Conservation (phyloP, 2,888 invertebrate genomes). For the Epirrhoe alternata region DNA sequence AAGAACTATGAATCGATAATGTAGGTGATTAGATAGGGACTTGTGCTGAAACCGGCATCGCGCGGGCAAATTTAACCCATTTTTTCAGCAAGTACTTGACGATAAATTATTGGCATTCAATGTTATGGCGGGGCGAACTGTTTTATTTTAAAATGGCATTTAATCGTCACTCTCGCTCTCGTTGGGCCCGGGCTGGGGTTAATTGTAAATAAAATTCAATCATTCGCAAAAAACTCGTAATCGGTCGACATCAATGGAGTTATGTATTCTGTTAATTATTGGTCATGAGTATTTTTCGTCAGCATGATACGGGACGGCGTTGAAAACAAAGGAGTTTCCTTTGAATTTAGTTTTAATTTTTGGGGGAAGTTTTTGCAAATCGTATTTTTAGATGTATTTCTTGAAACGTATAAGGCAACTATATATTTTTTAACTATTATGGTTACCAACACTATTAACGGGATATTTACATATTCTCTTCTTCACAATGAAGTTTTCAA, state of each 20-base stretch:
- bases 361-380: too few relatives aligned
- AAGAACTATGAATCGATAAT: conserved; percentile 15
- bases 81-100: conserved; percentile 42
- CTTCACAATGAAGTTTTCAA: too few relatives aligned
- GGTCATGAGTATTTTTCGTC: conserved; percentile 45
- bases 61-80: conserved; percentile 5
- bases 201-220: conserved; percentile 85
- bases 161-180: conserved; percentile 83
- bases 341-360: neutral
- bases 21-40: conserved; percentile 12
- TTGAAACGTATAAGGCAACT: too few relatives aligned
- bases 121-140: conserved; percentile 72
- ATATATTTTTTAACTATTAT: too few relatives aligned
- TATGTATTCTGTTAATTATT: conserved; percentile 58
- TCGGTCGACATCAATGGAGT: conserved; percentile 79
- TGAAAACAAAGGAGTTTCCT: neutral
- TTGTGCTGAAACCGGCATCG: conserved; percentile 7
- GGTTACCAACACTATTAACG: too few relatives aligned
- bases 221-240: conserved; percentile 82
- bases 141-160: conserved; percentile 85
- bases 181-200: conserved; percentile 70
- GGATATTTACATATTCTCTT: too few relatives aligned
- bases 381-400: too few relatives aligned
- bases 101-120: conserved; percentile 64
- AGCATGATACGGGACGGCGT: conserved; percentile 12